A percentile compares a stretch with the other conserved stretches of the same genome.
Conservation (phyloP, 2,888 invertebrate species). For the Troides helena region DNA sequence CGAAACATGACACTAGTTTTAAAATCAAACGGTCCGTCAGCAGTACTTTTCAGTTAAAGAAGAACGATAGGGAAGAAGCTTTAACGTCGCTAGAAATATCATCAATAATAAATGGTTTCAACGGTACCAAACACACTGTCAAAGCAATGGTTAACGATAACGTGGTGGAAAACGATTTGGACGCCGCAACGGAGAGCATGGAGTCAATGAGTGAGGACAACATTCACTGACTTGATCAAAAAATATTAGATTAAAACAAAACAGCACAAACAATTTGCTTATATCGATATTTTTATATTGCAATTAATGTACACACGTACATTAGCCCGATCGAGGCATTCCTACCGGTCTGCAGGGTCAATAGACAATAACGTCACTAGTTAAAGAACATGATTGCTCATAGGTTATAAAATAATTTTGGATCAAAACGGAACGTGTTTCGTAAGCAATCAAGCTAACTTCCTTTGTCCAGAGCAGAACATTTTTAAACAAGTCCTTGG, state of each 20-base stretch:
- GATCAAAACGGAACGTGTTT: no score
- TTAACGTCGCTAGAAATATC: constrained; percentile 21
- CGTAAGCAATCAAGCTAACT: no score
- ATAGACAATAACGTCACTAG: no score
- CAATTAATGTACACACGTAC: no score
- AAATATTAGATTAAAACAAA: not conserved
- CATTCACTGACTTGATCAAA: not conserved
- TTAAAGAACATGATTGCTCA: no score
- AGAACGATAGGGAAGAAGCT: constrained; percentile 5
- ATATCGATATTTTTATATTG: no score
- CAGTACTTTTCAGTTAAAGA: not conserved
- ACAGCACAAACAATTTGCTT: no score
- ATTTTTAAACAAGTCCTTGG: no score
- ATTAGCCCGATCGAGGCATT: no score
- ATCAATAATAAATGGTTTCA: constrained; percentile 13
- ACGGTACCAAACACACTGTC: not conserved
- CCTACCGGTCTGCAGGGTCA: no score
- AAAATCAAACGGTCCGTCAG: constrained; percentile 20
- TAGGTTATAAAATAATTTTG: no score
- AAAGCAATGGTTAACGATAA: not conserved
- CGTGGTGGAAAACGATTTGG: not conserved
- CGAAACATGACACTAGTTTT: not conserved
- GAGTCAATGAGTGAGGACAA: constrained; percentile 6
- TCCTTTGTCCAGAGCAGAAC: no score
- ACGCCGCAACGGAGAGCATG: not conserved